Conservation (phyloP, 2,113 vertebrate genomes). For the Naja naja region DNA sequence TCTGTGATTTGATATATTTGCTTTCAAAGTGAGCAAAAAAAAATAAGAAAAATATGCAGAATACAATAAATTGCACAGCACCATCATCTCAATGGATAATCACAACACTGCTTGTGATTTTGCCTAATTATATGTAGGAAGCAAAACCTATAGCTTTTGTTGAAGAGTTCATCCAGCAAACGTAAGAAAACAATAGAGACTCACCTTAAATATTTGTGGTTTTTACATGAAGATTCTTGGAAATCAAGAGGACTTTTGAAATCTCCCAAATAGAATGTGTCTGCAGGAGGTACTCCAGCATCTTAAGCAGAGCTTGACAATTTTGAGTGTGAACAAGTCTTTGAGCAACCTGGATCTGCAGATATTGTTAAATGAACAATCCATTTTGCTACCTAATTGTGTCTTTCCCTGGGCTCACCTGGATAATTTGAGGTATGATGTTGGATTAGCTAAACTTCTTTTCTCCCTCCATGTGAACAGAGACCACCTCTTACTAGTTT, state of each 20-base stretch:
- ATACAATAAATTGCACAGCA: not conserved
- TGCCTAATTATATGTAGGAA: not conserved
- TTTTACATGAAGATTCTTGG: not conserved
- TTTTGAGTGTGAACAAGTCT: not conserved
- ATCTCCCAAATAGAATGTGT: not conserved
- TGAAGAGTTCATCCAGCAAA: not conserved
- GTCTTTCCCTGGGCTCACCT: not conserved
- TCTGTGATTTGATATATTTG: constrained; percentile 24
- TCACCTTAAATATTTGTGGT: not conserved
- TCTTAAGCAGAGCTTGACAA: not conserved
- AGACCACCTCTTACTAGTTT: not conserved
- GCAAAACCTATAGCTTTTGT: not conserved
- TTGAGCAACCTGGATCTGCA: not conserved
- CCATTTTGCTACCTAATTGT: not conserved
- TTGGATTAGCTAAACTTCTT: not conserved
- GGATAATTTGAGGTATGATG: not conserved
- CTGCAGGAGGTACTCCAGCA: not conserved
- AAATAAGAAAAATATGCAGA: not conserved
- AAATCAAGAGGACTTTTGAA: not conserved
- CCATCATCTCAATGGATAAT: not conserved
- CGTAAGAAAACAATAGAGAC: not conserved
- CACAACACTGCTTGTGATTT: not conserved
- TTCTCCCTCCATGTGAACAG: not conserved
- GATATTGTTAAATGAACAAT: not conserved
- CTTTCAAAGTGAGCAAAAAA: constrained; percentile 6